Percentiles rank a stretch among this genome's conserved stretches.
phyloP scores from a whole-genome alignment of 2,113 vertebrate genomes.

The Erythrocercus mccallii region DNA sequence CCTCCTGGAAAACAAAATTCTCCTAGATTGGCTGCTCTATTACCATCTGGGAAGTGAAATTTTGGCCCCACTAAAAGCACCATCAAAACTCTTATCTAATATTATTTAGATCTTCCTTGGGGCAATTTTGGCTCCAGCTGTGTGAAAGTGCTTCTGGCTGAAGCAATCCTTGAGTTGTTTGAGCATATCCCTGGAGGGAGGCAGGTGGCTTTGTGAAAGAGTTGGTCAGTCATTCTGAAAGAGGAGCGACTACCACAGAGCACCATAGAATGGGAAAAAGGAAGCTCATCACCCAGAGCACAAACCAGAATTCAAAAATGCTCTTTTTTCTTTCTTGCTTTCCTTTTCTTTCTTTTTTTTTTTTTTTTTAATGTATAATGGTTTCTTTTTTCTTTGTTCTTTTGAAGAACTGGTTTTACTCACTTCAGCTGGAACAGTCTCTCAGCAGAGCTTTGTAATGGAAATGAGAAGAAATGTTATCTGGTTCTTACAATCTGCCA shows the following conservation, averaged over 20 bases:
- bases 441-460: conserved; percentile 52
- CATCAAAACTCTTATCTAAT: not conserved
- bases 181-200: not conserved
- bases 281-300: not conserved
- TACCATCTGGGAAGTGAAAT: not conserved
- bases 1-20: not conserved
- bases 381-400: not conserved
- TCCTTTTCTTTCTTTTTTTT: not conserved
- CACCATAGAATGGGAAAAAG: not conserved
- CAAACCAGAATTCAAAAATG: not conserved
- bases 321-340: not conserved
- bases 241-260: not conserved
- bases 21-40: not conserved
- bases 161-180: not conserved
- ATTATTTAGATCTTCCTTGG: conserved; percentile 1
- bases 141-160: conserved; percentile 34
- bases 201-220: not conserved
- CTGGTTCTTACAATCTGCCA: conserved; percentile 9
- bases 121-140: conserved; percentile 3
- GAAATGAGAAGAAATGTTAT: conserved; percentile 37
- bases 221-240: not conserved
- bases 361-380: not conserved
- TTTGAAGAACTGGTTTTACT: conserved; percentile 51
- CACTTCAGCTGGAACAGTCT: conserved; percentile 4
- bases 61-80: not conserved